Conservation (phyloP, 2,113 vertebrate genomes). For the Hippocampus barbouri region DNA sequence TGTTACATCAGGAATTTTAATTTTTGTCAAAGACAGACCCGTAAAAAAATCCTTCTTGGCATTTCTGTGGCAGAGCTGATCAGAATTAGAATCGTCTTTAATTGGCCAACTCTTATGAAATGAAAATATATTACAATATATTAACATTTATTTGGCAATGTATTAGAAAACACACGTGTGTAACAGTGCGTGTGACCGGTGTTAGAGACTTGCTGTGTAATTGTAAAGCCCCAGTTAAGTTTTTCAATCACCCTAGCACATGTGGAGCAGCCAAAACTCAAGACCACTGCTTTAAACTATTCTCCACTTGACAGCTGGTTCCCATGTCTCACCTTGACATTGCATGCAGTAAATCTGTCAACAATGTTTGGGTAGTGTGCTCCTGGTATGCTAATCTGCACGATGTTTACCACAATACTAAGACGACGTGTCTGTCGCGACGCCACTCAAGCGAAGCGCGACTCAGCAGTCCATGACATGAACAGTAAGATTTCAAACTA, state of each 20-base stretch:
- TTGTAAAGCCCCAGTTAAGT: slow-evolving; percentile 22
- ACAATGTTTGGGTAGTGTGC: slow-evolving; percentile 50
- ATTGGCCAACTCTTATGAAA: too few relatives aligned
- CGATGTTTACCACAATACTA: slow-evolving; percentile 58
- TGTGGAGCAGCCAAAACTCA: slow-evolving; percentile 8
- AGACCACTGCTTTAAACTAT: slow-evolving; percentile 45
- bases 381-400: slow-evolving; percentile 56
- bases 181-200: too few relatives aligned
- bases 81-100: not conserved
- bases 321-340: slow-evolving; percentile 44
- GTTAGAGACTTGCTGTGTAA: not conserved
- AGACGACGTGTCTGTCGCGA: slow-evolving; percentile 26
- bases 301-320: slow-evolving; percentile 59
- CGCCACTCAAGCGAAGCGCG: too few relatives aligned
- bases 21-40: not conserved
- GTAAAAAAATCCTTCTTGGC: not conserved
- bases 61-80: not conserved
- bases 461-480: slow-evolving; percentile 10
- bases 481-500: slow-evolving; percentile 44
- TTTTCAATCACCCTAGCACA: slow-evolving; percentile 38
- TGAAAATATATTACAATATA: too few relatives aligned
- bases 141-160: too few relatives aligned
- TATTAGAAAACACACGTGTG: too few relatives aligned
- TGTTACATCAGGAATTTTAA: not conserved
- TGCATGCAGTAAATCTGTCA: slow-evolving; percentile 55